Conservation (phyloP, 2,797 vertebrate genomes). For the Lithobates sylvaticus region DNA sequence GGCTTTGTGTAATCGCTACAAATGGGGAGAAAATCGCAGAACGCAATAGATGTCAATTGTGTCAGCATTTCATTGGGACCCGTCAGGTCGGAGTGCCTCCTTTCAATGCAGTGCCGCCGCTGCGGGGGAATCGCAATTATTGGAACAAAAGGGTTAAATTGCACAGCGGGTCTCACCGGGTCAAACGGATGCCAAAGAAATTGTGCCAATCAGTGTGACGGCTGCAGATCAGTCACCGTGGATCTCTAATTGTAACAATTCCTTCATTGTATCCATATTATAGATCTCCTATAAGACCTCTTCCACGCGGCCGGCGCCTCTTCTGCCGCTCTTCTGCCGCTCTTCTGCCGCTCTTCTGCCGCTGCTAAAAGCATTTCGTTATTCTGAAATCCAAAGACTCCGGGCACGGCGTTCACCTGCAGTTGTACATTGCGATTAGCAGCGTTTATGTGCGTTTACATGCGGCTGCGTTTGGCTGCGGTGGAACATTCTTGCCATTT, state of each 20-base stretch:
- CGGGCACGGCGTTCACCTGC: too few relatives aligned
- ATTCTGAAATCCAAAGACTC: too few relatives aligned
- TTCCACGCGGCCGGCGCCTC: too few relatives aligned
- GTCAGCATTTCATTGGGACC: not conserved
- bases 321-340: too few relatives aligned
- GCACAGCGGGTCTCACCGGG: constrained; percentile 10
- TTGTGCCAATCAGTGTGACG: constrained; percentile 19
- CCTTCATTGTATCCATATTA: too few relatives aligned
- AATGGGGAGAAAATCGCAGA: not conserved
- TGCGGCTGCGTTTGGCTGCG: too few relatives aligned
- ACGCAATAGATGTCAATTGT: not conserved
- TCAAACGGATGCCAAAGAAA: not conserved
- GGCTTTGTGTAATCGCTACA: constrained; percentile 13
- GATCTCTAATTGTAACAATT: not conserved
- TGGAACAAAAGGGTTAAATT: constrained; percentile 13
- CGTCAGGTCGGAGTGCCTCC: not conserved
- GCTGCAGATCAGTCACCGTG: constrained; percentile 1
- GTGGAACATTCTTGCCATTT: too few relatives aligned
- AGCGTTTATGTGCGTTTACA: too few relatives aligned
- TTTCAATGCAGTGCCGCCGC: not conserved
- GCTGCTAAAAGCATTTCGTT: too few relatives aligned
- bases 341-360: not conserved
- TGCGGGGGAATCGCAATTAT: not conserved
- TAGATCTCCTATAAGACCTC: too few relatives aligned
- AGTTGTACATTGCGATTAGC: too few relatives aligned